phyloP scores from a whole-genome alignment of 2,113 vertebrate species.

The Eptatretus burgeri region DNA sequence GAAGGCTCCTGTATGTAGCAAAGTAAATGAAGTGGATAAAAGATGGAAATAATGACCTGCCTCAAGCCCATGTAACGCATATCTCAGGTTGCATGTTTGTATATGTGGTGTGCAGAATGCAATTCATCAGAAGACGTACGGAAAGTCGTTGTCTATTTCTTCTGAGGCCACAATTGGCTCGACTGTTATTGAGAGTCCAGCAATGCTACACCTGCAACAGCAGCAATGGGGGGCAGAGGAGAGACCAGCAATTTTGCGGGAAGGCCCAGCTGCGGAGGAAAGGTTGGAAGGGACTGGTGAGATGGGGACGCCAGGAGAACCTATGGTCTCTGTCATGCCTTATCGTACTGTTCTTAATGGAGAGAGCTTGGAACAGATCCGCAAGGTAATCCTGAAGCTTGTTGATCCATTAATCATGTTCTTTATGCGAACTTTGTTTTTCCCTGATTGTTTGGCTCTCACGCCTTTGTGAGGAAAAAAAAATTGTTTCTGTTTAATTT shows the following conservation, averaged over 20 bases:
- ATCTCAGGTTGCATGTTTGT: too few species aligned
- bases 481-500: too few species aligned
- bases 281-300: background rate
- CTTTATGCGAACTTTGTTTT: too few species aligned
- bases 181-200: conserved; percentile 85
- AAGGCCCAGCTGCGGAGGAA: background rate
- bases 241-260: background rate
- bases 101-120: conserved; percentile 30
- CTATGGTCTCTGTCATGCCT: background rate
- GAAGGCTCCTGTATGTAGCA: too few species aligned
- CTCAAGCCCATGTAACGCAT: too few species aligned
- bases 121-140: conserved; percentile 87
- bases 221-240: conserved; percentile 16
- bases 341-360: conserved; percentile 48
- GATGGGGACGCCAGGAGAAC: too few species aligned
- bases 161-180: conserved; percentile 61
- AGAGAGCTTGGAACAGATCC: conserved; percentile 78
- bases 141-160: conserved; percentile 80
- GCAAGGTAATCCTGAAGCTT: conserved; percentile 28
- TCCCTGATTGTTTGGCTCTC: too few species aligned
- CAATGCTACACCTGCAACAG: conserved; percentile 82
- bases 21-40: too few species aligned
- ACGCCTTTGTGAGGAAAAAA: too few species aligned
- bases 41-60: too few species aligned
- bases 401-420: too few species aligned